phyloP scores from a whole-genome alignment of 2,797 vertebrate genomes.

The Antennarius maculatus region DNA sequence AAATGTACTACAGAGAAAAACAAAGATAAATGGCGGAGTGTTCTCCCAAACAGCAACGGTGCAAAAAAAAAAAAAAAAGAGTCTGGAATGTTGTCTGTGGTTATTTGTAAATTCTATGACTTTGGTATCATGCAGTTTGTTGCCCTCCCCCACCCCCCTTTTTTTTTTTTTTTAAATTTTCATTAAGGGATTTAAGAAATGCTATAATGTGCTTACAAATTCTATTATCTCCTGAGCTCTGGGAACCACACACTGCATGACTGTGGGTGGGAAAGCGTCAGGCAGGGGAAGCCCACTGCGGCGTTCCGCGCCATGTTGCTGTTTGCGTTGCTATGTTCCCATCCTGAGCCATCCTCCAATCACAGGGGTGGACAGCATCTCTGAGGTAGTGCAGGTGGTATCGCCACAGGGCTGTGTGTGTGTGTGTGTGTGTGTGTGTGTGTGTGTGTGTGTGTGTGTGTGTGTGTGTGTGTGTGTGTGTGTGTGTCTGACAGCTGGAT shows the following conservation, averaged over 20 bases:
- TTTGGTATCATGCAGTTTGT: conserved; percentile 20
- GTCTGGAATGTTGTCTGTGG: conserved; percentile 57
- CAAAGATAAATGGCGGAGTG: conserved; percentile 72
- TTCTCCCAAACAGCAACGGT: conserved; percentile 61
- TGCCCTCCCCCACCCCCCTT: not conserved
- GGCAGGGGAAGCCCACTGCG: conserved; percentile 45
- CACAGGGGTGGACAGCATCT: conserved; percentile 58
- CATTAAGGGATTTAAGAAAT: conserved; percentile 30
- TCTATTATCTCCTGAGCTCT: conserved; percentile 27
- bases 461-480: conserved; percentile 33
- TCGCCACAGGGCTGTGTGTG: conserved; percentile 68
- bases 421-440: conserved; percentile 34
- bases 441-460: conserved; percentile 32
- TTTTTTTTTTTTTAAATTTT: too few relatives aligned
- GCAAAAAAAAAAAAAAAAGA: conserved; percentile 50
- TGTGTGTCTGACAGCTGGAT: conserved; percentile 57
- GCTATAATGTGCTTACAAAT: conserved; percentile 24
- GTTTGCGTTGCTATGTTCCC: conserved; percentile 44
- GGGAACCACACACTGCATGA: conserved; percentile 30
- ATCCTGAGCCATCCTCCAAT: conserved; percentile 49
- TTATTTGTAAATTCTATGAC: conserved; percentile 39
- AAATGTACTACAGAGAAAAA: conserved; percentile 68
- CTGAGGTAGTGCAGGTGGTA: conserved; percentile 72
- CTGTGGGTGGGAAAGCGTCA: conserved; percentile 52
- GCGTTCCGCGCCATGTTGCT: conserved; percentile 43